A percentile compares a stretch with the other conserved stretches of the same genome.
Conservation (phyloP, 92 coral and sea anemone species). For the Epizoanthus fatuus region DNA sequence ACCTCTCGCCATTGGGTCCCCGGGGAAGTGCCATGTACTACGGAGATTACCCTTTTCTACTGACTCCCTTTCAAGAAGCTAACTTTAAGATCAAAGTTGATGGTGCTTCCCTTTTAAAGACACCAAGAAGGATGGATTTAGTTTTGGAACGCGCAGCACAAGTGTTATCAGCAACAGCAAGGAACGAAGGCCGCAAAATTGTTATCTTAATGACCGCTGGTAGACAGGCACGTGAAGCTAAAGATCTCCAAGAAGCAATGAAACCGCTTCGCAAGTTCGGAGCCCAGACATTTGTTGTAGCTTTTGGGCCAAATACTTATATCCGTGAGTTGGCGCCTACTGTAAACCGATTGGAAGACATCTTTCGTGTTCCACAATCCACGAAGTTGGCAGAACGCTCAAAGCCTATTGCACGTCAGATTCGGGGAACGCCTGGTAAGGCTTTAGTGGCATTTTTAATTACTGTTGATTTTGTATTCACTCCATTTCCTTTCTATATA, state of each 20-base stretch:
- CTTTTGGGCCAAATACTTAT: conserved; percentile 16
- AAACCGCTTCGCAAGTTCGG: not conserved
- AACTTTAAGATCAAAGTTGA: conserved; percentile 10
- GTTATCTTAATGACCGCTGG: conserved; percentile 31
- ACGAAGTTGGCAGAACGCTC: conserved; percentile 24
- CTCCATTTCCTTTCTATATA: too few relatives aligned
- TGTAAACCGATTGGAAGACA: conserved; percentile 7
- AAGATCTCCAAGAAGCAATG: conserved; percentile 4
- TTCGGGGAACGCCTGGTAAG: conserved; percentile 36
- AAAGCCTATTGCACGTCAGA: conserved; percentile 14
- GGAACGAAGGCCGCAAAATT: conserved; percentile 14
- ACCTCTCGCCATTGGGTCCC: conserved; percentile 25
- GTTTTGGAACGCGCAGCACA: not conserved
- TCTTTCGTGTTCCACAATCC: conserved; percentile 22
- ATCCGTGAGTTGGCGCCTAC: not conserved
- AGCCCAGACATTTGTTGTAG: conserved; percentile 43
- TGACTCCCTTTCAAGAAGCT: not conserved
- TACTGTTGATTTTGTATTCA: too few relatives aligned
- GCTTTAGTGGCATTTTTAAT: too few relatives aligned
- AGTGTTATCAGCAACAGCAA: conserved; percentile 12
- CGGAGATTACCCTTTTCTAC: not conserved
- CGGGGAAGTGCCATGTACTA: conserved; percentile 17
- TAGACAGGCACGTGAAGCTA: not conserved
- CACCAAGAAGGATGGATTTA: conserved; percentile 16
- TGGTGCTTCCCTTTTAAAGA: not conserved